Conservation (phyloP, 2,797 vertebrate species). For the Scolopax rusticola region DNA sequence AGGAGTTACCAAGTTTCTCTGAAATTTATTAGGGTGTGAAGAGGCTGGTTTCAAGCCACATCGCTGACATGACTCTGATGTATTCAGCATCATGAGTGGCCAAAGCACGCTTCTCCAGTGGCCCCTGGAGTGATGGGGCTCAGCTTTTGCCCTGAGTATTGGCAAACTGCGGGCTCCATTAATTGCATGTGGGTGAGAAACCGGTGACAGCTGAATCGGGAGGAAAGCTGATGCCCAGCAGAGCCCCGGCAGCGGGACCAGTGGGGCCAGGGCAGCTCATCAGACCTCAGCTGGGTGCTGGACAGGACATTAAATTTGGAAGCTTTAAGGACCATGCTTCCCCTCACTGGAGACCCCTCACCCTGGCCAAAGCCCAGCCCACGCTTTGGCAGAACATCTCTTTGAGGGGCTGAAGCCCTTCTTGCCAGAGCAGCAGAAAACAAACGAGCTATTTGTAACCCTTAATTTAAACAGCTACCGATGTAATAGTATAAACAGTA, state of each 20-base stretch:
- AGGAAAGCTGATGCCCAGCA: not conserved
- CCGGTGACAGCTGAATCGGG: rapidly evolving
- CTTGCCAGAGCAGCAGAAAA: not conserved
- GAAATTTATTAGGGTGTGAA: not conserved
- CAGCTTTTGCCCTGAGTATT: not conserved
- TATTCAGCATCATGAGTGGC: not conserved
- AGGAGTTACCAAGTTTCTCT: constrained; percentile 14
- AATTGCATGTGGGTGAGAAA: too few relatives aligned
- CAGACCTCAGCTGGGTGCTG: not conserved
- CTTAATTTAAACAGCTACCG: constrained; percentile 68
- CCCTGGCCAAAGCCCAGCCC: not conserved
- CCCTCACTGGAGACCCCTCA: rapidly evolving
- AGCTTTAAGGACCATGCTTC: not conserved
- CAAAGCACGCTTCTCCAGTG: rapidly evolving
- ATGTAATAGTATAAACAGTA: constrained; percentile 60
- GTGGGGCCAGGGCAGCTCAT: rapidly evolving
- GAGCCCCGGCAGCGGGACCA: rapidly evolving
- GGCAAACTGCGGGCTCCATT: not conserved
- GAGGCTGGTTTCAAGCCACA: not conserved
- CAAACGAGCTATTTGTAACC: constrained; percentile 60
- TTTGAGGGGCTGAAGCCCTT: not conserved
- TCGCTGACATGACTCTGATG: rapidly evolving
- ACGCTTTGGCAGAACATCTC: not conserved
- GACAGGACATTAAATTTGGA: not conserved
- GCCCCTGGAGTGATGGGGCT: rapidly evolving